Evolutionary conservation across 2,888 invertebrate genomes (phyloP), one percentile per base, ranked within the genome.

Genomic region (Blomia tropicalis): DNA sequence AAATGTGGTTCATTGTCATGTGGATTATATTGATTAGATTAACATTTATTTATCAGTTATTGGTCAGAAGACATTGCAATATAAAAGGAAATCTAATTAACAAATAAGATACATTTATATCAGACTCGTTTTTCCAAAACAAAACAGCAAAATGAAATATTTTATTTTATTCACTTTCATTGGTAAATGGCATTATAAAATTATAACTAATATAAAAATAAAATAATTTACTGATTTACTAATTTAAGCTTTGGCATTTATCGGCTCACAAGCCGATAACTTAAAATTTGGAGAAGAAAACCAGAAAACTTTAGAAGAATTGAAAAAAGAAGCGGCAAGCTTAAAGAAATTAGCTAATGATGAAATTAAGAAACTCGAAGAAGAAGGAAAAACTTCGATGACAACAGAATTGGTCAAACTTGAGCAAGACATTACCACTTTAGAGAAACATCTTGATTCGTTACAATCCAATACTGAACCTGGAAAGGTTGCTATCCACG

Each of bases 331-430:
- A 11, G 23, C 27, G 7, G 27, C 7, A 11, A 7, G 27, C 7
- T 27, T 47, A 19, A 47, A 47, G n/a, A 14, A 19, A 47, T 27
- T 25, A n/a, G 51, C 51, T 25, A 7, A 27, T 7, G 14, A 7
- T 47, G 51, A 47, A 47, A 43, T 59, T 30, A 30, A 25, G 2
- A 59, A 59, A 23, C 43, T 59, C 29, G 41, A 59, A 14, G 29
- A 22, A 23, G 51, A 59, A 31, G 59, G 59, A 3, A 59, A 59
- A 23, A 1, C 19, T 27, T 17, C 19, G 3, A 7, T 59, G 4
- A 43, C 59, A 1, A n/a, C 1, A 1, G 59, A 43, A 1, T 4
- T 59, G 17, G 51, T 43, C 4, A 27, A 29, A 19, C 7, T 23
- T 4, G 59, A 59, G 3, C 43, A 54, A 54, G 23, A 22, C 2